phyloP scores from a whole-genome alignment of 2,113 vertebrate genomes.

The Peromyscus leucopus region DNA sequence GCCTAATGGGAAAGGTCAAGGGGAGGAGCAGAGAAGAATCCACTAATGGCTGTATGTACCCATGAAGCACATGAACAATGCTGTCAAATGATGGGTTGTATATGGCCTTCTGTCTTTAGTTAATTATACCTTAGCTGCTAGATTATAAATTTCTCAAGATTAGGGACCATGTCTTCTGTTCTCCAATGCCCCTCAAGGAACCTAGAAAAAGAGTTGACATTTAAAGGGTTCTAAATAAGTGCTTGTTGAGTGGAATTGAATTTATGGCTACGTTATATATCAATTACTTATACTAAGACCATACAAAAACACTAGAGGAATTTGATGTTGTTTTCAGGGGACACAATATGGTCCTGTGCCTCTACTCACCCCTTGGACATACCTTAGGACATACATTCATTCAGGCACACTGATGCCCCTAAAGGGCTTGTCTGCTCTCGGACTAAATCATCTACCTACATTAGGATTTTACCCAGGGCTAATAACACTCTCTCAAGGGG shows the following conservation, averaged over 20 bases:
- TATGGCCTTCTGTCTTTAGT: conserved; percentile 9
- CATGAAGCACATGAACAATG: background rate
- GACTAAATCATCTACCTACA: background rate
- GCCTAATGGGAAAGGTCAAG: background rate
- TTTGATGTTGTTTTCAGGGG: conserved; percentile 1
- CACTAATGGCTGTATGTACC: conserved; percentile 12
- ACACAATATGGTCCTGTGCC: background rate
- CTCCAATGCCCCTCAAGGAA: conserved; percentile 40
- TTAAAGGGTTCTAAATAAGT: conserved; percentile 61
- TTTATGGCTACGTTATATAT: conserved; percentile 30
- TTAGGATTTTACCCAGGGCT: background rate
- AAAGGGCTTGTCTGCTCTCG: background rate
- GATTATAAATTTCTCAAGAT: conserved; percentile 44
- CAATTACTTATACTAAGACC: background rate
- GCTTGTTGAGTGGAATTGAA: conserved; percentile 49
- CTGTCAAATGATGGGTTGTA: conserved; percentile 32
- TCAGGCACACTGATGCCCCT: background rate
- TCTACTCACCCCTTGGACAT: background rate
- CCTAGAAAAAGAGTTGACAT: conserved; percentile 20
- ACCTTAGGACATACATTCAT: background rate
- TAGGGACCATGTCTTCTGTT: conserved; percentile 1
- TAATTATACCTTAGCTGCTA: conserved; percentile 52
- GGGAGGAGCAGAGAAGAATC: conserved; percentile 12
- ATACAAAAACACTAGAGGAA: background rate
- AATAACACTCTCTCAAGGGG: background rate